phyloP scores from a whole-genome alignment of 2,113 vertebrate genomes.

The Ibidorhyncha struthersii region DNA sequence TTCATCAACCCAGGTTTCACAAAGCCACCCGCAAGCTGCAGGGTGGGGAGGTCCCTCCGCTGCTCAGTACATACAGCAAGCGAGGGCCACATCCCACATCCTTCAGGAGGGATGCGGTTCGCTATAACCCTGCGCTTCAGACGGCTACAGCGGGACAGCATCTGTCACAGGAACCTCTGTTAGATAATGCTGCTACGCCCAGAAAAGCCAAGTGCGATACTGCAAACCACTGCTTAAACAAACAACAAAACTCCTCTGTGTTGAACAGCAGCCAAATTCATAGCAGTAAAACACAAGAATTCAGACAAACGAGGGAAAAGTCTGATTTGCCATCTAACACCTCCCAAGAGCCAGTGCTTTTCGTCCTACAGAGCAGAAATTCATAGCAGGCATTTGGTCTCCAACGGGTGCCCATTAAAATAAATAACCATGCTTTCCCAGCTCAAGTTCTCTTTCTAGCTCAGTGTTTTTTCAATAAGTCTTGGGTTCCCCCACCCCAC shows the following conservation, averaged over 20 bases:
- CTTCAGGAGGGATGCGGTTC: neutral
- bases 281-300: neutral
- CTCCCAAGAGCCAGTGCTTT: neutral
- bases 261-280: neutral
- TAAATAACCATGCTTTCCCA: neutral
- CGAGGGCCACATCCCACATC: neutral
- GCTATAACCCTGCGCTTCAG: fast-evolving
- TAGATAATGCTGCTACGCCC: neutral
- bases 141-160: neutral
- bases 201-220: neutral
- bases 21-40: neutral
- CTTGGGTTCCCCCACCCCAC: neutral
- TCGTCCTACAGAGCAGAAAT: neutral
- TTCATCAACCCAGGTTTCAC: neutral
- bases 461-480: neutral
- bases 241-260: neutral
- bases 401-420: neutral
- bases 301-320: neutral
- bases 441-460: neutral
- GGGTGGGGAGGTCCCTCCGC: neutral
- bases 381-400: neutral
- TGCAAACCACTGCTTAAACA: neutral
- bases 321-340: neutral
- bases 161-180: neutral
- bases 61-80: neutral